Base-by-base conservation (phyloP, 2,888 invertebrate species). In the Onchidella celtica region DNA sequence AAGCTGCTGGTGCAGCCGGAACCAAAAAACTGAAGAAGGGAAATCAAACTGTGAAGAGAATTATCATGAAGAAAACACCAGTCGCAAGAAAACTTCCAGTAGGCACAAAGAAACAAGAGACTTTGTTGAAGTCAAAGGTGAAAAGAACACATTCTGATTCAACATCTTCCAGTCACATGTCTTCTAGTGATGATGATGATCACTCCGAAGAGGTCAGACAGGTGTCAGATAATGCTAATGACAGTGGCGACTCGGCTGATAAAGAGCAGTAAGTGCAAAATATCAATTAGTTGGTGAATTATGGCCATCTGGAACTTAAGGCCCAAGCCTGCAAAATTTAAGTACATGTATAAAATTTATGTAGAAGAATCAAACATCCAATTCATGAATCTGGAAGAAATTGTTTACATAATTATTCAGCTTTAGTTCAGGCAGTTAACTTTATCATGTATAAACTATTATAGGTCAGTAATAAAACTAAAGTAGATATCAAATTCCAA, bases 231-330 rank as follows among this genome's bases (percentile, higher is more conserved):
- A 38, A 27, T 17, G 47, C 47, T 47, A n/a, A n/a, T 32, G 73
- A 59, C 27, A 36, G 6, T 24, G 36, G 59, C 36, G 61, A 61
- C 57, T 1, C 21, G 3, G 59, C 21, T 29, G 34, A 38, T 9
- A 59, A 24, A 59, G 57, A 73, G 38, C 34, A 59, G 73, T 73
- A 38, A 36, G 73, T 73, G 21, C 11, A 36, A n/a, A n/a, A n/a
- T n/a, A n/a, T n/a, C n/a, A n/a, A n/a, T n/a, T n/a, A n/a, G n/a
- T n/a, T n/a, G n/a, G n/a, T n/a, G n/a, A n/a, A n/a, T n/a, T n/a
- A n/a, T n/a, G n/a, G n/a, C n/a, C n/a, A n/a, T n/a, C n/a, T n/a
- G n/a, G n/a, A n/a, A n/a, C n/a, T n/a, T n/a, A n/a, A n/a, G n/a
- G n/a, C n/a, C n/a, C n/a, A n/a, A n/a, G n/a, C n/a, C n/a, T n/a